Base-by-base conservation (phyloP, 2,888 invertebrate species). In the Clunio marinus region DNA sequence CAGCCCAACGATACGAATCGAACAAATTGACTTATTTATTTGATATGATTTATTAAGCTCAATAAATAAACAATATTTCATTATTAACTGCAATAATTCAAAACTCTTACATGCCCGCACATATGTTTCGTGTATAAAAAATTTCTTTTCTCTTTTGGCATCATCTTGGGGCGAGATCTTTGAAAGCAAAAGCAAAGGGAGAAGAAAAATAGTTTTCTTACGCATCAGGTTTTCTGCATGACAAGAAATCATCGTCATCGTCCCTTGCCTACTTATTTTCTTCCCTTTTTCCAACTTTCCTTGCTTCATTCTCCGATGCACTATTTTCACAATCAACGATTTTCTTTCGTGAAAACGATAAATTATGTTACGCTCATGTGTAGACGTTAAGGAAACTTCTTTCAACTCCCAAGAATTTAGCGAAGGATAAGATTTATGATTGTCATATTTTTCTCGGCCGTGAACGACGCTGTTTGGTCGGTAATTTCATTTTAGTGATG, bases 21-120 rank as follows among this genome's bases (percentile, higher is more conserved):
- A 63, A 63, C 63, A 63, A 63, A 63, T 63, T 63, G 63, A 63
- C 63, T 63, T 63, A 63, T 63, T 63, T 63, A 63, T 63, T 63
- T 63, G 45, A 63, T 63, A 46, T 63, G 63, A 63, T 63, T 63
- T 63, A 63, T 63, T 63, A 46, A 63, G 45, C 62, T 41, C 20
- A 62, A 62, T 41, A 62, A 37, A 62, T 37, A 45, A 41, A 63
- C 63, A 63, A 63, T 63, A 63, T 45, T 45, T 63, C 27, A 63
- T 62, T 62, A 63, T 46, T 45, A 46, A 62, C 62, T 63, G 63
- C 63, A 63, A 63, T 63, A 63, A 46, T 63, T 63, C 63, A 63
- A 63, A 63, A 63, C 17, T 62, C 41, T 37, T 41, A 62, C 62
- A 63, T 22, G 63, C 25, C 63, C 45, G 17, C 35, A 37, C 63